Percentiles rank a stretch among this genome's conserved stretches.
These are phyloP conservation scores for Anguilla rostrata DNA, from an alignment of 2,113 vertebrate species.

Conservation along the genomic window DNA sequence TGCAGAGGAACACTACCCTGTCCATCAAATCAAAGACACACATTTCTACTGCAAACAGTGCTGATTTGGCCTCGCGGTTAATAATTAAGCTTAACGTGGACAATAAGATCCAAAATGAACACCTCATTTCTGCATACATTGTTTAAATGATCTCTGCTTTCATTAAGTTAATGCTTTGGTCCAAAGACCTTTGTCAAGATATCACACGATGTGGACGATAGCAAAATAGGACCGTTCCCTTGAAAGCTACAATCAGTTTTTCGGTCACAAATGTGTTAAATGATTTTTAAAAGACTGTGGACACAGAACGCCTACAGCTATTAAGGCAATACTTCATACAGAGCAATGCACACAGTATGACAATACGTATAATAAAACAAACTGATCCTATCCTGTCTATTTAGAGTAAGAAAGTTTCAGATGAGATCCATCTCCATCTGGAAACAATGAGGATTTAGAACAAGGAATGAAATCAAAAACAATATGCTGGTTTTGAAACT, in stretches of 20 bases:
- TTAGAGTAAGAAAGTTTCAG: not conserved
- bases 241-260: constrained; percentile 64
- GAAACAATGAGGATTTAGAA: not conserved
- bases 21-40: constrained; percentile 13
- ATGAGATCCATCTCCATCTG: not conserved
- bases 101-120: constrained; percentile 38
- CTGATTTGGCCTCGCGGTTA: constrained; percentile 76
- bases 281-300: constrained; percentile 70
- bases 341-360: not conserved
- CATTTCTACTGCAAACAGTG: constrained; percentile 17
- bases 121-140: no score
- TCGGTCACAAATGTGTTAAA: constrained; percentile 67
- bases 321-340: constrained; percentile 77
- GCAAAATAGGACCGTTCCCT: constrained; percentile 54
- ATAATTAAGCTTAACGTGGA: constrained; percentile 81
- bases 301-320: constrained; percentile 77
- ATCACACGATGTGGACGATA: constrained; percentile 25
- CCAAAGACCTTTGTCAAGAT: no score
- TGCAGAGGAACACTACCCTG: not conserved
- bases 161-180: no score
- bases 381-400: not conserved
- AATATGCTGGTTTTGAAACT: not conserved
- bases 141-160: no score
- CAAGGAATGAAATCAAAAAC: not conserved
- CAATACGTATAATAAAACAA: not conserved